Base-by-base conservation (phyloP, 2,888 invertebrate genomes). In the Alentia gelatinosa region DNA sequence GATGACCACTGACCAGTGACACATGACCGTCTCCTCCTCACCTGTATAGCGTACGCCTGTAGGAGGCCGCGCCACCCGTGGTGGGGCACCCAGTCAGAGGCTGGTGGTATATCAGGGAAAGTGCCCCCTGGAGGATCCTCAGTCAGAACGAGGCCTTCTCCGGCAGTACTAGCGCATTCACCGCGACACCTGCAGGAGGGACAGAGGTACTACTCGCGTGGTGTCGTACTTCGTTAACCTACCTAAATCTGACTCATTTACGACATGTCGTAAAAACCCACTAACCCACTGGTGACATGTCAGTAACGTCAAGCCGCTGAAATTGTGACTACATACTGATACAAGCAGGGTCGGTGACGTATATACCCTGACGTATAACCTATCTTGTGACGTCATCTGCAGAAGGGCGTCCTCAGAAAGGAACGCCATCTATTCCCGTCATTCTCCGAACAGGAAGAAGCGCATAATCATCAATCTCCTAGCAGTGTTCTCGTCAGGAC, bases 1-100 rank as follows among this genome's bases (percentile, higher is more conserved):
- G 68, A 68, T 68, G 68, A 68, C 68, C 68, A 68, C 68, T 68
- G 56, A 56, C 56, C 56, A 56, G 68, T 30, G 68, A 68, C 26
- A 68, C 30, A 19, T 47, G 19, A 7, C 47, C 19, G 47, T 47
- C 47, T 19, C 47, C 47, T 47, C 47, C 47, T 12, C 47, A 47
- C 47, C 47, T 47, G 47, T 47, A 47, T 19, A 26, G 4, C 68
- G 1, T 30, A 68, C 68, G 30, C 68, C 68, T 68, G 68, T 68
- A 68, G 30, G 3, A 26, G 26, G 68, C n/a, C 30, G 9, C 26
- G 3, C 33, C 68, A 9, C 68, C 68, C 3, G 1, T 56, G 56
- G 56, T 56, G 56, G n/a, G n/a, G 56, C 56, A 56, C 56, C 56
- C 23, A 19, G 23, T 56, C 56, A 19, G n/a, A n/a, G n/a, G 56